Evolutionary conservation across 1,140 invertebrate genomes (phyloP).

Genomic region (Dinothrombium tinctorium): DNA sequence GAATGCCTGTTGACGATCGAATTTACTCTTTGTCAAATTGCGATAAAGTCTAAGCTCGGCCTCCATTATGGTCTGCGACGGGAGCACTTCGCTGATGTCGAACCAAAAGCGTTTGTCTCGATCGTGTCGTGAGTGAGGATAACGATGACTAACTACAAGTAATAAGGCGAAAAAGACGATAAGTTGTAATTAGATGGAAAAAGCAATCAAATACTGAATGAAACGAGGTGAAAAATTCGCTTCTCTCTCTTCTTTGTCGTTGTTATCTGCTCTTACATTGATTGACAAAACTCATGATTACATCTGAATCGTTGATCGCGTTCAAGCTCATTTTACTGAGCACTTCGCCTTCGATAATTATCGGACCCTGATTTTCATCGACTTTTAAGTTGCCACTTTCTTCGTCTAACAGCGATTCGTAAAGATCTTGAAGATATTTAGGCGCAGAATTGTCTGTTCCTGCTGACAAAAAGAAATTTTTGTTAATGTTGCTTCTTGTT

Average conservation of each 20-base stretch:
- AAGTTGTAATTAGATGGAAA: background rate
- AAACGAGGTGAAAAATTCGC: background rate
- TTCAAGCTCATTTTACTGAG: slow-evolving; percentile 34
- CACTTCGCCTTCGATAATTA: slow-evolving; percentile 1
- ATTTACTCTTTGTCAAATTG: slow-evolving; percentile 17
- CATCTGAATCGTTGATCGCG: slow-evolving; percentile 63
- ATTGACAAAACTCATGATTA: slow-evolving; percentile 74
- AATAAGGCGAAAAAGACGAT: background rate
- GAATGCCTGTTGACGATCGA: background rate
- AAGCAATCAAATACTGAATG: slow-evolving; percentile 1
- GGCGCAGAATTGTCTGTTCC: slow-evolving; percentile 45
- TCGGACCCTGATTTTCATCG: slow-evolving; percentile 34
- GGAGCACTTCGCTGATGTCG: slow-evolving; percentile 52
- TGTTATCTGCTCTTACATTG: slow-evolving; percentile 8
- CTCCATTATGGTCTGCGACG: slow-evolving; percentile 43
- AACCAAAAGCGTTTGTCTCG: slow-evolving; percentile 70
- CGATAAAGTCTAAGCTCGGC: slow-evolving; percentile 64
- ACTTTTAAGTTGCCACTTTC: slow-evolving; percentile 20
- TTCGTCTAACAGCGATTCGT: slow-evolving; percentile 44
- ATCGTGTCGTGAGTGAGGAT: slow-evolving; percentile 35
- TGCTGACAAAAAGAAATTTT: too few relatives aligned
- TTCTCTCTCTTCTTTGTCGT: background rate
- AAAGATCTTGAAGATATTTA: slow-evolving; percentile 58
- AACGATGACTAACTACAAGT: slow-evolving; percentile 9
- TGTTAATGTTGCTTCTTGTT: too few relatives aligned